Conservation (phyloP, 2,888 invertebrate species). For the Miltochrista miniata region DNA sequence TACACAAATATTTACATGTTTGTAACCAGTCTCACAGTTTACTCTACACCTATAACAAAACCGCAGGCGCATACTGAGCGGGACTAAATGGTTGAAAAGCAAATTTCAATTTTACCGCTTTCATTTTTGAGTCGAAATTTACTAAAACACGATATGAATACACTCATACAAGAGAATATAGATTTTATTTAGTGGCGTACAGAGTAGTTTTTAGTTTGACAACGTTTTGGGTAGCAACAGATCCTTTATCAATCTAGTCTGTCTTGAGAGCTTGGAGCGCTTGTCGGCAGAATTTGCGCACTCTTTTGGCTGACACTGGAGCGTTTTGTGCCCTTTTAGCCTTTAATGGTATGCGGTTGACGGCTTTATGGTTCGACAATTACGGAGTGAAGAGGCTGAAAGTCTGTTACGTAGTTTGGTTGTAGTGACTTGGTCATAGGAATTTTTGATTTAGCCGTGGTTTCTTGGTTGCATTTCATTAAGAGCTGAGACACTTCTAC, state of each 20-base stretch:
- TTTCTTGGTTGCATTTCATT: neutral
- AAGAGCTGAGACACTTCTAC: no score
- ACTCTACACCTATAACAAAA: constrained; percentile 35
- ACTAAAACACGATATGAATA: constrained; percentile 15
- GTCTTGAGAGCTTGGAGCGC: constrained; percentile 44
- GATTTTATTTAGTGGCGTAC: constrained; percentile 26
- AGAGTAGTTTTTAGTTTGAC: constrained; percentile 37
- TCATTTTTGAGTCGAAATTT: constrained; percentile 37
- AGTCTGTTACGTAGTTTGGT: no score
- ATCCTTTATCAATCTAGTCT: constrained; percentile 50
- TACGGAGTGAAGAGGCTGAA: constrained; percentile 10
- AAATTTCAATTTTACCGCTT: constrained; percentile 29
- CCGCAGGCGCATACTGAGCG: constrained; percentile 39
- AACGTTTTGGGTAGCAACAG: constrained; percentile 49
- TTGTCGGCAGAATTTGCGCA: constrained; percentile 48
- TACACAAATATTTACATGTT: constrained; percentile 49
- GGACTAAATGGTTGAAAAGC: constrained; percentile 30
- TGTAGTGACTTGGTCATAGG: constrained; percentile 3
- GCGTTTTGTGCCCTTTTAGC: constrained; percentile 37
- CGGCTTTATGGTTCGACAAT: constrained; percentile 36
- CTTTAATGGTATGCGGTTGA: constrained; percentile 40
- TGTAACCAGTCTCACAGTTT: constrained; percentile 42
- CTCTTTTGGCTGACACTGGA: constrained; percentile 48
- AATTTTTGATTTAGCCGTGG: neutral
- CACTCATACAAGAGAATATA: constrained; percentile 23